Evolutionary conservation across 2,888 invertebrate genomes (phyloP).

Genomic region (Spisula subtruncata): DNA sequence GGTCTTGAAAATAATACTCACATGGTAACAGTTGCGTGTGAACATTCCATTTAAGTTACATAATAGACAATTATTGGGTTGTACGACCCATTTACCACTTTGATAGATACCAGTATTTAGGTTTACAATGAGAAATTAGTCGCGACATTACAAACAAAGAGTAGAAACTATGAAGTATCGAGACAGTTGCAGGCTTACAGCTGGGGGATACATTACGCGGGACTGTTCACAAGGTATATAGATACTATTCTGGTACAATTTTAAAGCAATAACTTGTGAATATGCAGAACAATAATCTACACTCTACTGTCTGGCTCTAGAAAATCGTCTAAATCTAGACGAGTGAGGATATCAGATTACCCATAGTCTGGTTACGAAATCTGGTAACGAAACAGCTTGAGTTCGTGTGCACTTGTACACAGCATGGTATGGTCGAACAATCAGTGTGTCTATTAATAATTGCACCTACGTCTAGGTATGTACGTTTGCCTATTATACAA

Average conservation of each 20-base stretch:
- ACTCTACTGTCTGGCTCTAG: too few relatives aligned
- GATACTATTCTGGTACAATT: too few relatives aligned
- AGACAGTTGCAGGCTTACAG: too few relatives aligned
- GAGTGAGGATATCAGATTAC: neutral
- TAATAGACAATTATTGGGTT: neutral
- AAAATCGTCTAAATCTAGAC: neutral
- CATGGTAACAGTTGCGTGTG: neutral
- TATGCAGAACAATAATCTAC: neutral
- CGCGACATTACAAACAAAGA: too few relatives aligned
- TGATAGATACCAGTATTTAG: too few relatives aligned
- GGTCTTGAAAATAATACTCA: neutral
- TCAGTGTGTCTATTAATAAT: neutral
- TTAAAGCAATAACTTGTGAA: neutral
- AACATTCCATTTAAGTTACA: neutral
- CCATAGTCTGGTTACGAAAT: neutral
- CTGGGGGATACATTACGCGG: too few relatives aligned
- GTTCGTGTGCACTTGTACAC: neutral
- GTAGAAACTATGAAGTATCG: too few relatives aligned
- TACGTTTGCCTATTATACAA: neutral
- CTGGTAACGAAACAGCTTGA: too few relatives aligned
- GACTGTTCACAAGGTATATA: too few relatives aligned
- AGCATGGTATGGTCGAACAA: neutral
- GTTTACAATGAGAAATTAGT: too few relatives aligned
- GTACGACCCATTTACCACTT: too few relatives aligned
- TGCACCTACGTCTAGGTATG: neutral